These are phyloP conservation scores for Hormiphora californensis DNA, from an alignment of 37 sponge, comb jelly and placozoan genomes.

Conservation along the genomic window DNA sequence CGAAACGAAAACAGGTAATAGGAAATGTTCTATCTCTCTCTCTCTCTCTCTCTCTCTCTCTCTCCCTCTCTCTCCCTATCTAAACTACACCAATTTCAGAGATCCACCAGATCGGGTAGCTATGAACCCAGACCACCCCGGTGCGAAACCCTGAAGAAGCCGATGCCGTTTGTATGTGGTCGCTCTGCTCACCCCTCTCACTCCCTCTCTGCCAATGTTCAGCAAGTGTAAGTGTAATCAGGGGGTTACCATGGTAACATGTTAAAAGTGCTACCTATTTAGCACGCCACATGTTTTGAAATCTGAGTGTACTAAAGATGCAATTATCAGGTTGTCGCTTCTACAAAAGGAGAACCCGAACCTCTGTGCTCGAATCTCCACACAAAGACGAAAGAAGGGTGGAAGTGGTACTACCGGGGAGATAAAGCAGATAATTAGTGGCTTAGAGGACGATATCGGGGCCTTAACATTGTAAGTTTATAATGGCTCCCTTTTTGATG, in stretches of 20 bases:
- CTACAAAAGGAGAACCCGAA: background rate
- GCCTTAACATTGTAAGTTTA: slow-evolving; percentile 7
- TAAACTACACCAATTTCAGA: no score
- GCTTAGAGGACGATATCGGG: slow-evolving; percentile 19
- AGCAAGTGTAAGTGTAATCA: background rate
- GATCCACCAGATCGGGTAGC: background rate
- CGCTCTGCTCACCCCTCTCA: slow-evolving; percentile 19
- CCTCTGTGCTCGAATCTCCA: background rate
- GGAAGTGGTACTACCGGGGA: background rate
- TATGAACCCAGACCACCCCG: background rate
- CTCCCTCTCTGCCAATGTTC: slow-evolving; percentile 12
- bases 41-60: background rate
- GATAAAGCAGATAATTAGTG: slow-evolving; percentile 34
- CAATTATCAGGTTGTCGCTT: background rate
- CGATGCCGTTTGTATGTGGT: slow-evolving; percentile 2
- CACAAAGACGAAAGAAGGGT: background rate
- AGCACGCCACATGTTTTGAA: background rate
- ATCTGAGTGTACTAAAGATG: background rate
- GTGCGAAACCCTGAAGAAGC: background rate
- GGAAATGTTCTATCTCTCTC: background rate
- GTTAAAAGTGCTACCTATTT: background rate
- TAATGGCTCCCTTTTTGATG: background rate
- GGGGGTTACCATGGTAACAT: no score
- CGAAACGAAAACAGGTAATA: background rate
- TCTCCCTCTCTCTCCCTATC: background rate